Evolutionary conservation across 2,113 vertebrate genomes (phyloP), one percentile per base, ranked within the genome.

Genomic region (Lophura nycthemera): DNA sequence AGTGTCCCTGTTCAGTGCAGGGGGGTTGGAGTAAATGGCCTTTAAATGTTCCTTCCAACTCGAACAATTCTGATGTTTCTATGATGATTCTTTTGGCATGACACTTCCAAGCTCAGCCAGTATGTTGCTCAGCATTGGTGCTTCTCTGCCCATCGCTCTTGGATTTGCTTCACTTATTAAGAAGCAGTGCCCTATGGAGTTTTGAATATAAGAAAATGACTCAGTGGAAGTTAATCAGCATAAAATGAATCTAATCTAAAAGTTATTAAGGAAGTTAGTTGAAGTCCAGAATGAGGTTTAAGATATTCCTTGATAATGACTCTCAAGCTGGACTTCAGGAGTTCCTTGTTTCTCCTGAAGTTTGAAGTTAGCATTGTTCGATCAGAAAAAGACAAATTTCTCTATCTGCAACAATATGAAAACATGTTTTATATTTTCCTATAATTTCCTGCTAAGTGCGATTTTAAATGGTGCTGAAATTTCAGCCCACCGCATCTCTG

Each of bases 181-280:
- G 74, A 79, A 79, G 38, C 50, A 59, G 67, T 95, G 83, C 21
- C 42, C 29, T 83, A 1, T 80, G 34, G 61, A 85, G 75, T 40
- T 74, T 56, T 88, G 73, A 66, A 71, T 74, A 56, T 15, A 56
- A 89, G 65, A 52, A 93, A 88, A 86, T 75, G 76, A 65, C 69
- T 92, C 79, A 32, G 10, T 67, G 87, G 76, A 92, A 88, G 47
- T 86, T 95, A 92, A 93, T 84, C 47, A 91, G 67, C 87, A 65
- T 95, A 86, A 91, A 81, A 89, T 83, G 40, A 90, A 87, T 82
- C 30, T 90, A 86, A 61, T 95, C 27, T 77, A 59, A 81, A 56
- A 2, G 20, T 63, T 93, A 65, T 75, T 91, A 93, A 72, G 74
- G 67, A 91, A 93, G 52, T 34, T 89, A 67, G 54, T 74, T 89